These are phyloP conservation scores for Drosophila planitibia DNA, from an alignment of 2,888 invertebrate species.

Conservation along the genomic window DNA sequence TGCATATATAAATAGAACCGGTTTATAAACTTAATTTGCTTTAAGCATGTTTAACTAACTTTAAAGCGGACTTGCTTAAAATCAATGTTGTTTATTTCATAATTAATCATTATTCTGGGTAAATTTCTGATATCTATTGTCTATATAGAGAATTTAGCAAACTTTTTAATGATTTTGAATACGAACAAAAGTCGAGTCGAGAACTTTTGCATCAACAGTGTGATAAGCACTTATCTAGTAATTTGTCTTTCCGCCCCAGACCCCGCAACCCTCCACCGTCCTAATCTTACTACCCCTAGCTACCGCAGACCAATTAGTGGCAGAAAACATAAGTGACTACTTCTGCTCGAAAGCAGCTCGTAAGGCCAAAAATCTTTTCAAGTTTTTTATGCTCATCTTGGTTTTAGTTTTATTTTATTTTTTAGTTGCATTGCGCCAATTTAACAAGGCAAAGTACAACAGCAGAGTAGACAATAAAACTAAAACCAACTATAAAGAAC, in stretches of 20 bases:
- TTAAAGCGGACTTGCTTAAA: not conserved
- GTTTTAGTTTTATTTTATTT: slow-evolving; percentile 39
- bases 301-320: slow-evolving; percentile 59
- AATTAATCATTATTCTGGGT: not conserved
- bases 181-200: slow-evolving; percentile 28
- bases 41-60: not conserved
- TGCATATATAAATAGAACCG: not conserved
- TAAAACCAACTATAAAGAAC: slow-evolving; percentile 28
- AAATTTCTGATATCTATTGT: not conserved
- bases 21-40: not conserved
- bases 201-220: slow-evolving; percentile 35
- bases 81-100: not conserved
- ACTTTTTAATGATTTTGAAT: slow-evolving; percentile 14
- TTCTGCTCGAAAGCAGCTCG: slow-evolving; percentile 19
- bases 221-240: slow-evolving; percentile 48
- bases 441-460: slow-evolving; percentile 54
- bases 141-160: slow-evolving; percentile 2
- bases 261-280: not conserved
- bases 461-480: slow-evolving; percentile 25
- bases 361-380: slow-evolving; percentile 54
- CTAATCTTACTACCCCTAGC: not conserved
- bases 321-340: slow-evolving; percentile 40
- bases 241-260: slow-evolving; percentile 19
- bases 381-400: slow-evolving; percentile 44
- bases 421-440: slow-evolving; percentile 71